Conservation (phyloP, 2,888 invertebrate genomes). For the Pammene aurita region DNA sequence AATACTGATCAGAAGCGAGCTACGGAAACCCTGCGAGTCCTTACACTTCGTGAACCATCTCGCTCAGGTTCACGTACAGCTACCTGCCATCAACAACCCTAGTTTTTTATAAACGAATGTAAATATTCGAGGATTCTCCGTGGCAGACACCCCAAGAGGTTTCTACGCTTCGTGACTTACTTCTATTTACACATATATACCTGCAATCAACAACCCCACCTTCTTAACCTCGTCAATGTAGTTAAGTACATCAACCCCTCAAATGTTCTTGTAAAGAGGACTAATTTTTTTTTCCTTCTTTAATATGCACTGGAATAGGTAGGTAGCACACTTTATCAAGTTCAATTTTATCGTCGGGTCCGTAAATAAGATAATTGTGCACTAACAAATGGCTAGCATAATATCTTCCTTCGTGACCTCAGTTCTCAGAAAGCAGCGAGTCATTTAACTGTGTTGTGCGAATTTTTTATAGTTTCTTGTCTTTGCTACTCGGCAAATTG, state of each 20-base stretch:
- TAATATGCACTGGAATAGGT: background rate
- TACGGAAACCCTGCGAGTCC: constrained; percentile 47
- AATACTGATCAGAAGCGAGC: constrained; percentile 50
- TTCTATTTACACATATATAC: no score
- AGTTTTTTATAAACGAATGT: background rate
- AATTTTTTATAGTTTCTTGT: background rate
- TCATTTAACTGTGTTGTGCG: background rate
- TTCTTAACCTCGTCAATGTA: no score
- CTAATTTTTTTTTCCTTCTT: background rate
- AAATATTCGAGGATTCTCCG: no score
- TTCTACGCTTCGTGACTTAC: constrained; percentile 44
- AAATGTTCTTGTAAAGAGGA: no score
- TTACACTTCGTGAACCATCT: constrained; percentile 50
- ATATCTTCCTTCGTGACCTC: constrained; percentile 7
- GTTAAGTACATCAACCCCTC: no score
- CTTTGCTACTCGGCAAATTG: background rate
- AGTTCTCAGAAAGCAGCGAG: background rate
- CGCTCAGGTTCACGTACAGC: constrained; percentile 46
- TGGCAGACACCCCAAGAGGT: constrained; percentile 46
- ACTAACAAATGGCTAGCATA: constrained; percentile 7
- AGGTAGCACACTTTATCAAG: background rate
- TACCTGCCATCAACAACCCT: constrained; percentile 19
- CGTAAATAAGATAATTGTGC: constrained; percentile 25
- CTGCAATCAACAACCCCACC: no score
- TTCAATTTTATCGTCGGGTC: constrained; percentile 5